These are phyloP conservation scores for Montipora cactus DNA, from an alignment of 64 coral and sea anemone genomes.

Conservation along the genomic window DNA sequence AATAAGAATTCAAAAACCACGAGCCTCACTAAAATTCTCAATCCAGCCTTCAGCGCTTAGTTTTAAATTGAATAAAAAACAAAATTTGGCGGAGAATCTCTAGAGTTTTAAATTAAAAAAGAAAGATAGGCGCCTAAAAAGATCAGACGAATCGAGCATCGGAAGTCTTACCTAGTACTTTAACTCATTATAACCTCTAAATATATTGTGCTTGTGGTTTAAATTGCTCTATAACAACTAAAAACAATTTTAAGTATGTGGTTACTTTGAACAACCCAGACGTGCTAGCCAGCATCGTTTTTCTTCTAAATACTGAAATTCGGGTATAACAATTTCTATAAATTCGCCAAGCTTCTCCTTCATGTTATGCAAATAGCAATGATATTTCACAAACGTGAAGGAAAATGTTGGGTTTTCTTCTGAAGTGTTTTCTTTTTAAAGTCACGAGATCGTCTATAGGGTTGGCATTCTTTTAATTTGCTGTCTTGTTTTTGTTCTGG, in stretches of 20 bases:
- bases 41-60: neutral
- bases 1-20: neutral
- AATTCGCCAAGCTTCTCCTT: too few relatives aligned
- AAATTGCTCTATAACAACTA: neutral
- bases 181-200: neutral
- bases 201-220: neutral
- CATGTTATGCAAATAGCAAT: too few relatives aligned
- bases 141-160: neutral
- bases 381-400: neutral
- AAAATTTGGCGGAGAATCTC: neutral
- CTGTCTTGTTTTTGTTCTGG: neutral
- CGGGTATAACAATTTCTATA: too few relatives aligned
- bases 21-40: neutral
- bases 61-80: neutral
- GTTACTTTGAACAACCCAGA: neutral
- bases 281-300: too few relatives aligned
- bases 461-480: too few relatives aligned
- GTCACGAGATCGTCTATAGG: too few relatives aligned
- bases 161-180: neutral
- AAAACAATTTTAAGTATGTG: slow-evolving; percentile 24
- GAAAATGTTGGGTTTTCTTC: neutral
- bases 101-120: neutral
- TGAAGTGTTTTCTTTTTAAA: neutral
- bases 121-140: neutral
- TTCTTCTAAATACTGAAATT: too few relatives aligned